Percentiles rank a stretch among this genome's conserved stretches.
These are phyloP conservation scores for Syrmaticus mikado DNA, from an alignment of 2,113 vertebrate species.

Conservation along the genomic window DNA sequence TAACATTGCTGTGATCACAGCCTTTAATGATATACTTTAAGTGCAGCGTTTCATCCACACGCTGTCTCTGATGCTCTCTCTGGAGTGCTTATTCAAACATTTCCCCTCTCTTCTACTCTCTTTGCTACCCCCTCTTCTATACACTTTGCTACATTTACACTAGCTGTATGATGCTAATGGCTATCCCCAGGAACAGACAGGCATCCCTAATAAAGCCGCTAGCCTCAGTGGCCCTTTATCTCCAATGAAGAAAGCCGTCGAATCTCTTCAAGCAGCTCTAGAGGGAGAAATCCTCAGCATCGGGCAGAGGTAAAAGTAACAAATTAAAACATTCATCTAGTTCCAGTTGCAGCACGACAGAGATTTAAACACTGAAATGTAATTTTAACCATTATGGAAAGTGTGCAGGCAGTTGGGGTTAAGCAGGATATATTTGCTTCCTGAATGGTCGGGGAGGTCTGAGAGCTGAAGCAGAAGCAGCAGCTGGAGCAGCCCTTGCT, in stretches of 20 bases:
- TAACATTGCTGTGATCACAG: background rate
- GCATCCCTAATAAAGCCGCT: background rate
- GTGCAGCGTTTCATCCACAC: background rate
- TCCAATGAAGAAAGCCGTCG: background rate
- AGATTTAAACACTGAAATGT: background rate
- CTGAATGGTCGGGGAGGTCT: background rate
- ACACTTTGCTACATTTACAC: background rate
- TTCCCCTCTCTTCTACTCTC: background rate
- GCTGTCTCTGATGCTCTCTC: background rate
- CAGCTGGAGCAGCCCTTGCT: background rate
- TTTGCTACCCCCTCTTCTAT: too few species aligned
- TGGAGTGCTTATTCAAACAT: background rate
- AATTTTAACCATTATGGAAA: background rate
- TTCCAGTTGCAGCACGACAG: background rate
- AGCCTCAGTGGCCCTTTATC: background rate
- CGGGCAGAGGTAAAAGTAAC: background rate
- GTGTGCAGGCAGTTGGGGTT: accelerated
- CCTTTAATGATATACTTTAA: background rate
- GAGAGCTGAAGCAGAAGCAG: background rate
- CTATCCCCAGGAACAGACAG: background rate
- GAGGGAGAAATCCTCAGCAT: background rate
- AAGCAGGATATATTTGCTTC: background rate
- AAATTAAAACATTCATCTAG: background rate
- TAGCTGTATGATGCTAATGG: background rate
- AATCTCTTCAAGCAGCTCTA: background rate